These are phyloP conservation scores for Chloroceryle amazona DNA, from an alignment of 2,797 vertebrate species.

Conservation along the genomic window DNA sequence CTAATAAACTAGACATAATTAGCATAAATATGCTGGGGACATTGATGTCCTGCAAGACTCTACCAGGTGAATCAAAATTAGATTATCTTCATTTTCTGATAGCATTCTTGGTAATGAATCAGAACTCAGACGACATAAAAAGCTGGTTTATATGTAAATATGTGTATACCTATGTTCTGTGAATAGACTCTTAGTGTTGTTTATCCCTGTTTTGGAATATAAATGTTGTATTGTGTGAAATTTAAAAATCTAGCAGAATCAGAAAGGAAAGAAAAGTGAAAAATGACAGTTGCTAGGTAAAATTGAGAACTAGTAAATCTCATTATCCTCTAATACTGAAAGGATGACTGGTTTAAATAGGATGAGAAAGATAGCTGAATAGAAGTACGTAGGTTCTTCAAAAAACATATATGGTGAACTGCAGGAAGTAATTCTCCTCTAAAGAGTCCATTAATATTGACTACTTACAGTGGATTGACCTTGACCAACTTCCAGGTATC, in stretches of 20 bases:
- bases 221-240: neutral
- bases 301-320: neutral
- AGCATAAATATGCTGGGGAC: rapidly evolving
- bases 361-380: neutral
- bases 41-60: neutral
- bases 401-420: neutral
- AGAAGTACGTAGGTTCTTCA: neutral
- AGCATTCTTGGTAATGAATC: neutral
- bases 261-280: neutral
- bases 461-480: neutral
- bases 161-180: neutral
- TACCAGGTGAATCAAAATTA: neutral
- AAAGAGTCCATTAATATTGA: neutral
- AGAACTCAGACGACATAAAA: neutral
- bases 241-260: neutral
- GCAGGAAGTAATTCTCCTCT: neutral
- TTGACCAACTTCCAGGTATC: neutral
- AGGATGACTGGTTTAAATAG: neutral
- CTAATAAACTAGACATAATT: neutral
- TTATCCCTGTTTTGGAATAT: neutral
- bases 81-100: neutral
- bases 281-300: neutral
- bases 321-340: neutral
- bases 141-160: neutral
- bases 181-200: neutral